These are phyloP conservation scores for Onychomys arenicola DNA, from an alignment of 2,797 vertebrate genomes.

Conservation along the genomic window DNA sequence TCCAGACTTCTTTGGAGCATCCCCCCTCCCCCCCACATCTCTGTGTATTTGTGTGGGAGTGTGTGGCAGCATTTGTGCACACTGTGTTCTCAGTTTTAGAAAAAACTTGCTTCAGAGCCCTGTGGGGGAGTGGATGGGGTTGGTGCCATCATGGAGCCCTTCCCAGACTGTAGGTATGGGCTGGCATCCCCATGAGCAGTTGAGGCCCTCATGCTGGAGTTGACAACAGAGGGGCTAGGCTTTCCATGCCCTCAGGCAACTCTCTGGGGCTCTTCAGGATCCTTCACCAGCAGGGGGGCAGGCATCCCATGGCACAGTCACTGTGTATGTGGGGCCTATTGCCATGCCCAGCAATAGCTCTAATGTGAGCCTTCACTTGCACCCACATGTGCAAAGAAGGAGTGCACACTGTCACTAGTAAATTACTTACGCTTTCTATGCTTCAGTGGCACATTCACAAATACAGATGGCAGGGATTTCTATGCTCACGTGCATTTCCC, in stretches of 20 bases:
- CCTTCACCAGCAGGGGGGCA: neutral
- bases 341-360: no score
- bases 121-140: neutral
- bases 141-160: neutral
- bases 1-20: constrained; percentile 18
- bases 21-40: neutral
- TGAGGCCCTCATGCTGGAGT: neutral
- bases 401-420: neutral
- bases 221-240: neutral
- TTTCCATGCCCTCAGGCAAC: neutral
- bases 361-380: accelerated
- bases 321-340: no score
- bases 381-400: neutral
- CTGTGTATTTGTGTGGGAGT: neutral
- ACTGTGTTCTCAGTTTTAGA: neutral
- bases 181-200: neutral
- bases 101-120: neutral
- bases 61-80: constrained; percentile 21
- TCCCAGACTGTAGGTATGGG: neutral
- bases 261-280: neutral
- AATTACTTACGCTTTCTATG: neutral
- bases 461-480: neutral
- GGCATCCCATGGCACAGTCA: accelerated
- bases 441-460: neutral
- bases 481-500: neutral